phyloP scores from a whole-genome alignment of 2,797 vertebrate species.

The Diplodus sargus region DNA sequence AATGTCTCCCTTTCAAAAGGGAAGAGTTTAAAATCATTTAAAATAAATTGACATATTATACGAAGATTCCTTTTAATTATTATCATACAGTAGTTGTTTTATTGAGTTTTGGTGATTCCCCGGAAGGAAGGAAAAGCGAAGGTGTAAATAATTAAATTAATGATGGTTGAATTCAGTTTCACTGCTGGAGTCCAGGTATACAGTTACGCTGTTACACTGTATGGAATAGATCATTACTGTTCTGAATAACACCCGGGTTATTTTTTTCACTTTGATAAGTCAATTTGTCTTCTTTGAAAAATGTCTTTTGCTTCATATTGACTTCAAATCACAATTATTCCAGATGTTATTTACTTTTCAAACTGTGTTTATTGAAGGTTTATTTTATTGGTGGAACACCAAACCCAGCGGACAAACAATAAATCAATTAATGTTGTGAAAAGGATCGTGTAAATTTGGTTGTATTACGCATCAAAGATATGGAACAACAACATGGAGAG shows the following conservation, averaged over 20 bases:
- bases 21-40: not conserved
- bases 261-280: too few relatives aligned
- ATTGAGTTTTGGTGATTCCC: not conserved
- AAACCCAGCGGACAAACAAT: too few relatives aligned
- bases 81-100: slow-evolving; percentile 4
- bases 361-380: not conserved
- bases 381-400: not conserved
- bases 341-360: not conserved
- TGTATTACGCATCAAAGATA: not conserved
- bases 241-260: too few relatives aligned
- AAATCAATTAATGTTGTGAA: too few relatives aligned
- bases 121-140: not conserved
- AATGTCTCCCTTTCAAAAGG: slow-evolving; percentile 37
- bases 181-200: too few relatives aligned
- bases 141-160: not conserved
- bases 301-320: not conserved
- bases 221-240: too few relatives aligned
- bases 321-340: not conserved
- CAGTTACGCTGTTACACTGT: too few relatives aligned
- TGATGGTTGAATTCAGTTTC: not conserved
- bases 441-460: not conserved
- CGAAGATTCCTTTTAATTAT: not conserved
- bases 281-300: not conserved
- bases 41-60: slow-evolving; percentile 22
- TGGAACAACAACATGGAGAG: not conserved